A percentile compares a stretch with the other conserved stretches of the same genome.
Conservation (phyloP, 2,888 invertebrate genomes). For the Cryptocephalus primarius region DNA sequence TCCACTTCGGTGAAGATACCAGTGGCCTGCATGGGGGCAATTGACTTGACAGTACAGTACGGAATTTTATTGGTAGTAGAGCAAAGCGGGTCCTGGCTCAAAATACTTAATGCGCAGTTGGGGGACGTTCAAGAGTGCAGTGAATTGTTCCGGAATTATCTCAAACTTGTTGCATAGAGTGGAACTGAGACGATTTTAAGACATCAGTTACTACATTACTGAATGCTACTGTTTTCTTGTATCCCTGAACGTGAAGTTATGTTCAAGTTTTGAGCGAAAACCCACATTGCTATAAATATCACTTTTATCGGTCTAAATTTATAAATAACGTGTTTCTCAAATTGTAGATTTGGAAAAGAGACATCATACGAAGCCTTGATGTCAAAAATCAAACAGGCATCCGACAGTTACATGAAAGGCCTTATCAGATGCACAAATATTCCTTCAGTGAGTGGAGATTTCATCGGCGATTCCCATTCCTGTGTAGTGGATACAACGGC, state of each 20-base stretch:
- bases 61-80: not conserved
- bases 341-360: slow-evolving; percentile 11
- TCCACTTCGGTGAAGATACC: slow-evolving; percentile 13
- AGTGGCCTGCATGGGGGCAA: slow-evolving; percentile 13
- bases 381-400: slow-evolving; percentile 13
- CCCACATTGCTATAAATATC: no score
- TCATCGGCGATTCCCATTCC: slow-evolving; percentile 15
- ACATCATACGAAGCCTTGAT: slow-evolving; percentile 10
- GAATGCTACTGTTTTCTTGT: no score
- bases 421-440: slow-evolving; percentile 10
- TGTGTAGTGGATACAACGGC: slow-evolving; percentile 15
- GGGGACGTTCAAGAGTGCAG: no score
- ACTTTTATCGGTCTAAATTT: no score
- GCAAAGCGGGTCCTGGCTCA: no score
- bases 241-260: no score
- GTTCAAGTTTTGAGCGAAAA: no score
- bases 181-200: no score
- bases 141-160: no score
- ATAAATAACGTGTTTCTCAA: not conserved
- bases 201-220: no score
- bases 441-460: slow-evolving; percentile 13
- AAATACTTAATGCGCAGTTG: no score
- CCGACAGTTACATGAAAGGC: slow-evolving; percentile 14
- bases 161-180: no score
- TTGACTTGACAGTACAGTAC: slow-evolving; percentile 14